These are phyloP conservation scores for Desmophyllum pertusum DNA, from an alignment of 92 coral and sea anemone species.

Conservation along the genomic window DNA sequence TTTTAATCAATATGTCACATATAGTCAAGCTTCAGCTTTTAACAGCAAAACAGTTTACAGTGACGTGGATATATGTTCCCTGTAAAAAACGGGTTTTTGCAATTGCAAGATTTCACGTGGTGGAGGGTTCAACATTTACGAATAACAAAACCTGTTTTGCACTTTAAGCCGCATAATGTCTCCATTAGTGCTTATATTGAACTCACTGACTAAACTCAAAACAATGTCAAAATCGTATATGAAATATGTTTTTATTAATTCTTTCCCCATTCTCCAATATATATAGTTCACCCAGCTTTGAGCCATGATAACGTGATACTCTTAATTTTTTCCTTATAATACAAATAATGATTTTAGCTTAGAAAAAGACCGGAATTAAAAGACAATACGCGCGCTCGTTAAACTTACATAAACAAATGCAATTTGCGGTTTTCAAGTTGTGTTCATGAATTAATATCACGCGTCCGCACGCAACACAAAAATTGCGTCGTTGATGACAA, in stretches of 20 bases:
- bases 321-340: conserved; percentile 16
- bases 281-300: conserved; percentile 33
- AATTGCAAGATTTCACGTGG: neutral
- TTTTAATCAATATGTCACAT: neutral
- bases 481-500: conserved; percentile 22
- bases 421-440: conserved; percentile 47
- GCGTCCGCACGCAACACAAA: conserved; percentile 41
- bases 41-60: neutral
- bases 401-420: conserved; percentile 55
- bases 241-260: conserved; percentile 11
- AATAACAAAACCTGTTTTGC: neutral
- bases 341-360: conserved; percentile 28
- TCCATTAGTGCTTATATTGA: conserved; percentile 36
- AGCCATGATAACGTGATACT: conserved; percentile 13
- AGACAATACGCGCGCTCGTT: conserved; percentile 40
- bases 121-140: neutral
- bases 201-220: conserved; percentile 33
- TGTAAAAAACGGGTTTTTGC: neutral
- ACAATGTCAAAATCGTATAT: conserved; percentile 27
- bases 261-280: conserved; percentile 29
- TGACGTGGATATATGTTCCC: neutral
- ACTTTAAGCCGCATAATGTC: conserved; percentile 19
- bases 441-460: conserved; percentile 40
- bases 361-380: conserved; percentile 31
- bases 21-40: neutral